Conservation (phyloP, 1,140 invertebrate species). For the Chrysopa pallens region DNA sequence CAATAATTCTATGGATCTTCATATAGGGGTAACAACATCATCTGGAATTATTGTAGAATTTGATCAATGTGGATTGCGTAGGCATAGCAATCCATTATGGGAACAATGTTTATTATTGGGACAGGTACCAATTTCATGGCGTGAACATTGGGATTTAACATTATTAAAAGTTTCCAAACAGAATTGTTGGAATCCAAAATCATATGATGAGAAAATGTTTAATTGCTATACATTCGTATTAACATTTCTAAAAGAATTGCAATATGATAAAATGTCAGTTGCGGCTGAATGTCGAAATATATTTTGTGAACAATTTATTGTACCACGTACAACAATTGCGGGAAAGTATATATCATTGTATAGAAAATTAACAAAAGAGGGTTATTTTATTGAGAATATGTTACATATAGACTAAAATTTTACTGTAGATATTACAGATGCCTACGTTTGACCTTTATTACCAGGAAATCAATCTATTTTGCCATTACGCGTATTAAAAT, state of each 20-base stretch:
- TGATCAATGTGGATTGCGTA: conserved; percentile 47
- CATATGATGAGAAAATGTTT: conserved; percentile 50
- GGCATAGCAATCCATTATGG: conserved; percentile 35
- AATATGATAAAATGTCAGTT: conserved; percentile 39
- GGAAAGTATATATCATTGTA: conserved; percentile 68
- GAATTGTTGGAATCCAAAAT: conserved; percentile 40
- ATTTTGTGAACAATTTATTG: conserved; percentile 60
- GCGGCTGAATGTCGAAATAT: conserved; percentile 39
- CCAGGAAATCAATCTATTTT: too few relatives aligned
- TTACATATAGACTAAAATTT: too few relatives aligned
- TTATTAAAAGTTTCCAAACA: conserved; percentile 42
- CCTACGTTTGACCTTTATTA: too few relatives aligned
- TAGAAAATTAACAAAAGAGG: conserved; percentile 36
- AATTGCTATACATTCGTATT: conserved; percentile 71
- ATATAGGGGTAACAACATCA: conserved; percentile 65
- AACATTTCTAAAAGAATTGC: conserved; percentile 44
- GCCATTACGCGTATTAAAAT: too few relatives aligned
- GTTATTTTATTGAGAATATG: conserved; percentile 19
- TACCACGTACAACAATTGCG: conserved; percentile 51
- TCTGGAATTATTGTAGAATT: conserved; percentile 56
- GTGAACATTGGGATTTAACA: conserved; percentile 54
- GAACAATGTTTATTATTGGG: conserved; percentile 51
- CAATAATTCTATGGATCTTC: conserved; percentile 57
- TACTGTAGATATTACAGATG: too few relatives aligned
- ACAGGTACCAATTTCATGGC: conserved; percentile 42